Percentiles rank a stretch among this genome's conserved stretches.
phyloP scores from a whole-genome alignment of 2,888 invertebrate genomes.

The Tridacna gigas region DNA sequence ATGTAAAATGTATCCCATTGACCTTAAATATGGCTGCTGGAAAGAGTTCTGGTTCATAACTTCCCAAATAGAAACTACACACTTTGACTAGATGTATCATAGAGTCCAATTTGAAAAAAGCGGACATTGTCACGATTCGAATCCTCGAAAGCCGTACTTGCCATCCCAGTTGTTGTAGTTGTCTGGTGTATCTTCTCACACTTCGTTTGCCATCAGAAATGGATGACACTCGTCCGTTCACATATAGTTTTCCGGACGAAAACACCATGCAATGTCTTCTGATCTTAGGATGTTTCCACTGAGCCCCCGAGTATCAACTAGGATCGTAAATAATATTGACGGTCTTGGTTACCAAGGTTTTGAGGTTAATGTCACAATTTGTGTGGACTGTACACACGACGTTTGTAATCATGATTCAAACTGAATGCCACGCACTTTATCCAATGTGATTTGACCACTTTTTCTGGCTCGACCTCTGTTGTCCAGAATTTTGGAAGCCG shows the following conservation, averaged over 20 bases:
- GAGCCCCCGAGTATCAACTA: not conserved
- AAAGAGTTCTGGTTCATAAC: not conserved
- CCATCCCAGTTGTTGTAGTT: not conserved
- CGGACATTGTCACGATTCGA: not conserved
- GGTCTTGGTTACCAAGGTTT: not conserved
- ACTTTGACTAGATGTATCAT: not conserved
- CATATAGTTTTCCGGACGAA: not conserved
- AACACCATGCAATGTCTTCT: not conserved
- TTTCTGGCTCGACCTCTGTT: too few relatives aligned
- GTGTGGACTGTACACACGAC: not conserved
- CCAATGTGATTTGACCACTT: too few relatives aligned
- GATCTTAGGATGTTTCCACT: not conserved
- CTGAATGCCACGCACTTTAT: too few relatives aligned
- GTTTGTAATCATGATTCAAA: not conserved
- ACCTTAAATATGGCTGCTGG: not conserved
- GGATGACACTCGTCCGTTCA: not conserved
- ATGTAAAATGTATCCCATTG: not conserved
- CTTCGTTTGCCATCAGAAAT: not conserved
- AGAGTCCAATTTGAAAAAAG: not conserved
- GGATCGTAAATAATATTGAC: not conserved
- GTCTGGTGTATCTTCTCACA: not conserved
- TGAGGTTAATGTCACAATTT: not conserved
- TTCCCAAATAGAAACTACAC: not conserved
- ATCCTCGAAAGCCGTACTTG: not conserved
- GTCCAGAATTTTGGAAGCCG: too few relatives aligned